Base-by-base conservation (phyloP, 1,140 invertebrate species). In the Cecropterus lyciades region DNA sequence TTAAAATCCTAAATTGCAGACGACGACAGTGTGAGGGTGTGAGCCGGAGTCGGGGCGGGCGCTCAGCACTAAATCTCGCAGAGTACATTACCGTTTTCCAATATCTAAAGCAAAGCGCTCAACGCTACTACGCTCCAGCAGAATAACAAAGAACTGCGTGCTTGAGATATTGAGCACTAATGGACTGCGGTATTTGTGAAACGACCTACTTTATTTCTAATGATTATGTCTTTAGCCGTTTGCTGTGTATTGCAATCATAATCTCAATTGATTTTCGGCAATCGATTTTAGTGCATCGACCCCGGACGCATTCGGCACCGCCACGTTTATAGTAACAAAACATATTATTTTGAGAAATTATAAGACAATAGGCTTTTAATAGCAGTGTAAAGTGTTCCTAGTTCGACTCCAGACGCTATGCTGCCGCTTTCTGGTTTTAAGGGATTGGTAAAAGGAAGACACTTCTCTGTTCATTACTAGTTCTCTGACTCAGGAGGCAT, bases 11-110 rank as follows among this genome's bases (percentile, higher is more conserved):
- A 60, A 48, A 48, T 60, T 60, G 56, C 40, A 60, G 56, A 46
- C 40, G 55, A 60, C 56, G 56, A 60, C 56, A 60, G 56, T 60
- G 43, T 43, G 56, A 64, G 62, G 69, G 72, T 65, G 67, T 62
- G 63, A 68, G 69, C 67, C 67, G 57, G 67, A 57, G 70, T 60
- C 55, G 70, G 73, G 63, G 53, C 69, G 67, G 65, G 53, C 66
- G 62, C 65, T 71, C 70, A 52, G 42, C 73, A 70, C 77, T 85
- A 86, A 90, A 86, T 89, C 84, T 83, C 78, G 56, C 74, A 57
- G 72, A 85, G 80, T 84, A 85, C 84, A 89, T 89, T 87, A 88
- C 81, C 83, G 80, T 87, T 87, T 87, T 85, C 84, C 85, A 85
- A 90, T 90, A 90, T 82, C 82, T 84, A 83, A 87, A 89, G 83